A percentile compares a stretch with the other conserved stretches of the same genome.
These are phyloP conservation scores for Hycleus cichorii DNA, from an alignment of 1,140 invertebrate species.

Conservation along the genomic window DNA sequence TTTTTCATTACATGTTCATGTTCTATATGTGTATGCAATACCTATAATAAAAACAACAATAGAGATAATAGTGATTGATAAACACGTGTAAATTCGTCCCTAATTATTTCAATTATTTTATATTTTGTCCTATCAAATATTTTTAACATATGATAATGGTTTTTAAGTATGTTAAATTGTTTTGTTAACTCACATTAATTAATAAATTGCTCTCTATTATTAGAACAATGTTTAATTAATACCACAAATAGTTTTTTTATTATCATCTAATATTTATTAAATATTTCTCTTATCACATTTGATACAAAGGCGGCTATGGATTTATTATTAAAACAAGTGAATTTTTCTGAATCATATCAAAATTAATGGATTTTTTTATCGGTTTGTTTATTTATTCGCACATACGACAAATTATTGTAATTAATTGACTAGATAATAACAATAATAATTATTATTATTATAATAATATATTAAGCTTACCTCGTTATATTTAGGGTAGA, in stretches of 20 bases:
- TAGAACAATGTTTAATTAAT: too few species aligned
- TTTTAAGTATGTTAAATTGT: background rate
- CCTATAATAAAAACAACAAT: constrained; percentile 45
- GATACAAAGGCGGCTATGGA: background rate
- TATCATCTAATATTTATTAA: background rate
- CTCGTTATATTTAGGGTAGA: constrained; percentile 25
- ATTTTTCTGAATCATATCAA: background rate
- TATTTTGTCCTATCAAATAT: background rate
- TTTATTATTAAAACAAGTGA: background rate
- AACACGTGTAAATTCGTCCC: background rate
- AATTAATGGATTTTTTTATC: background rate
- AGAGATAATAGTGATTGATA: constrained; percentile 1
- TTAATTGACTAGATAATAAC: background rate
- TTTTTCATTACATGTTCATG: constrained; percentile 70
- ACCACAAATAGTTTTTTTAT: too few species aligned
- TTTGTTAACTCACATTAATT: too few species aligned
- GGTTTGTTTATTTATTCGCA: background rate
- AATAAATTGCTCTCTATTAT: too few species aligned
- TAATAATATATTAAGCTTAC: constrained; percentile 16
- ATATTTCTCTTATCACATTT: background rate
- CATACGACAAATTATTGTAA: background rate
- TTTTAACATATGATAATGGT: background rate
- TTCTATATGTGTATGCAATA: constrained; percentile 76
- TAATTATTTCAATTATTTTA: constrained; percentile 1
- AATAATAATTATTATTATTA: background rate